Evolutionary conservation across 2,797 vertebrate genomes (phyloP).

Genomic region (Threskiornis aethiopicus): DNA sequence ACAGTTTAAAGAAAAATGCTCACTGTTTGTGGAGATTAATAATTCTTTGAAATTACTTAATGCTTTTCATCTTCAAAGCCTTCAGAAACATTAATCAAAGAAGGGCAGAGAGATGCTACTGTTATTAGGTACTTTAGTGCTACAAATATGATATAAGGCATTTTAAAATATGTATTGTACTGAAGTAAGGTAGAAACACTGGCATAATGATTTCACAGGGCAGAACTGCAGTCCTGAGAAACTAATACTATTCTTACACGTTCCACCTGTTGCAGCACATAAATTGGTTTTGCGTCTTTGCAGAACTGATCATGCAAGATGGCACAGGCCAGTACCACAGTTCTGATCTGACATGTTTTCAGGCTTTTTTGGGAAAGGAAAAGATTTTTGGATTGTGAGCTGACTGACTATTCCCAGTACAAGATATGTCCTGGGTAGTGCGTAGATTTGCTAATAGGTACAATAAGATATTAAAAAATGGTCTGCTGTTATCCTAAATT

Average conservation of each 20-base stretch:
- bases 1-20: neutral
- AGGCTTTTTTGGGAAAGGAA: neutral
- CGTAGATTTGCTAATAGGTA: neutral
- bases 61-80: neutral
- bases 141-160: neutral
- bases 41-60: neutral
- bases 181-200: neutral
- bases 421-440: neutral
- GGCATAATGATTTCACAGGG: accelerated
- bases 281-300: neutral
- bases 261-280: no score
- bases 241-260: accelerated
- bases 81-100: neutral
- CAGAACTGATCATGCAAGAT: neutral
- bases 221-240: neutral
- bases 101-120: neutral
- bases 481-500: neutral
- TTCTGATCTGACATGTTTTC: neutral
- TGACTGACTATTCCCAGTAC: neutral
- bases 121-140: neutral
- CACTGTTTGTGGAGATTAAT: neutral
- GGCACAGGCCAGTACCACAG: neutral
- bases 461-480: neutral
- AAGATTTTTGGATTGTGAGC: neutral
- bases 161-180: neutral